Base-by-base conservation (phyloP, 2,888 invertebrate species). In the Formica aserva region DNA sequence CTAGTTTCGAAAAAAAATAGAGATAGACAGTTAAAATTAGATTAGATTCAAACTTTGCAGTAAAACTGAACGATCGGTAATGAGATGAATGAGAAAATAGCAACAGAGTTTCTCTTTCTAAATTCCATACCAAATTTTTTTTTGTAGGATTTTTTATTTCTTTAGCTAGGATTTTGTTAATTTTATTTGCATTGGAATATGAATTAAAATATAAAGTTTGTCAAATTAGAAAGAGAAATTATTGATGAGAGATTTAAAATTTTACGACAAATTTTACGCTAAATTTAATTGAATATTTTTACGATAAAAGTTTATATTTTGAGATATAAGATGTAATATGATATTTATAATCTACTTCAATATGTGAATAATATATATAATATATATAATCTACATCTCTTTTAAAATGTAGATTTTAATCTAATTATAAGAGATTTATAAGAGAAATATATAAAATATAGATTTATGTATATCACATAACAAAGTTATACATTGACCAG, bases 241-340 rank as follows among this genome's bases (percentile, higher is more conserved):
- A 66, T 41, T 66, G 66, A 45, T 22, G n/a, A 52, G 6, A n/a
- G 32, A 35, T 15, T 71, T 71, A 13, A 71, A 69, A 35, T 52
- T 32, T 35, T 52, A n/a, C 9, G 9, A 52, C 0, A 52, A 52
- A 13, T 35, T 71, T 52, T 15, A 32, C 13, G 1, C n/a, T 48
- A 18, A 45, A 48, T 48, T 48, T 48, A 52, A 52, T 71, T 71
- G 4, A 71, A 69, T 35, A 15, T 26, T 26, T 48, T 35, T 52
- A n/a, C 2, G 9, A 52, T 1, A 52, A 52, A 32, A 26, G 26
- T 35, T 71, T 52, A 48, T 48, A 69, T 48, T 69, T 29, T 18
- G 5, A 29, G 32, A 69, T 48, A 29, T 2, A n/a, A 48, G 15
- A 48, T 48, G 18, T 18, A 11, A 18, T 5, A 22, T 13, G 4